Conservation (phyloP, 2,888 invertebrate genomes). For the Pinctada fucata region DNA sequence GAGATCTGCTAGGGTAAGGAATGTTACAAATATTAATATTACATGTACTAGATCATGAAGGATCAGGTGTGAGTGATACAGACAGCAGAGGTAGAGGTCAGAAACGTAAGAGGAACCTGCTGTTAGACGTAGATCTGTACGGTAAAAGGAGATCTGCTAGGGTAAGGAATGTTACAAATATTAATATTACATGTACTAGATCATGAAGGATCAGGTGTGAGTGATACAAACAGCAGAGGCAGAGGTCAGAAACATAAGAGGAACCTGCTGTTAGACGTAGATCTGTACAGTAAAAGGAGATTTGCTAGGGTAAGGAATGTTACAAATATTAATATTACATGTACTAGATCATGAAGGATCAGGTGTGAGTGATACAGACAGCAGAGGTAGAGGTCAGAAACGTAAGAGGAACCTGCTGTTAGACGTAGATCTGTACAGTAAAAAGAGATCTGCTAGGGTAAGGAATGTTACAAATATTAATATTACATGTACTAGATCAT, state of each 20-base stretch:
- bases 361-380: conserved; percentile 11
- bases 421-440: conserved; percentile 49
- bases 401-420: conserved; percentile 46
- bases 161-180: conserved; percentile 44
- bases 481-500: not conserved
- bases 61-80: conserved; percentile 7
- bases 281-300: conserved; percentile 60
- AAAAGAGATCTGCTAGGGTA: conserved; percentile 72
- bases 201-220: not conserved
- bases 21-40: not conserved
- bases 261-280: conserved; percentile 46
- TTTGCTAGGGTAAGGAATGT: conserved; percentile 65
- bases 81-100: conserved; percentile 39
- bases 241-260: conserved; percentile 49
- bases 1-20: conserved; percentile 68
- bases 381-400: conserved; percentile 45
- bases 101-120: conserved; percentile 48
- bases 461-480: not conserved
- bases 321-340: too few species aligned
- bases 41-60: not conserved
- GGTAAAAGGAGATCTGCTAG: conserved; percentile 70
- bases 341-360: conserved; percentile 4
- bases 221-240: conserved; percentile 27
- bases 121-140: conserved; percentile 45
- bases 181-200: not conserved